Evolutionary conservation across 2,113 vertebrate species (phyloP).

Genomic region (Cnemophilus loriae): DNA sequence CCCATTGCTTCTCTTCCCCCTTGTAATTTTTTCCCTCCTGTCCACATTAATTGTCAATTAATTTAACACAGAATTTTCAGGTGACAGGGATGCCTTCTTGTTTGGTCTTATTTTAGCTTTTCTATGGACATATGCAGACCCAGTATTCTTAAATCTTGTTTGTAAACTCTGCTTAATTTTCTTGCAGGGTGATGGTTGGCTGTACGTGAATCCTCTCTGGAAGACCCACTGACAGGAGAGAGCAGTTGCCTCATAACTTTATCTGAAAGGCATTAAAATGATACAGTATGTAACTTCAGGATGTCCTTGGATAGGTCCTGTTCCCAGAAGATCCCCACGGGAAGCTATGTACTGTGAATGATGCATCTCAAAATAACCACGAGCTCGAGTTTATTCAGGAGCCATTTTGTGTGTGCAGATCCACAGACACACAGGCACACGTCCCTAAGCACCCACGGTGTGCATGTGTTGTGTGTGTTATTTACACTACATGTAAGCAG

Average conservation of each 20-base stretch:
- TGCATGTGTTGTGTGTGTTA: not conserved
- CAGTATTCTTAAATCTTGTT: not conserved
- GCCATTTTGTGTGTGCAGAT: slow-evolving; percentile 25
- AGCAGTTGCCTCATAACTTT: slow-evolving; percentile 8
- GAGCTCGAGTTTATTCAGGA: slow-evolving; percentile 32
- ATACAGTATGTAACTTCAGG: slow-evolving; percentile 47
- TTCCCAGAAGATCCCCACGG: not conserved
- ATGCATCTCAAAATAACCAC: slow-evolving; percentile 6
- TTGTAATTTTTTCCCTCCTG: not conserved
- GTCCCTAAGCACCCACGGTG: not conserved
- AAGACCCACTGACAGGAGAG: slow-evolving; percentile 78
- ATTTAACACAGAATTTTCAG: not conserved
- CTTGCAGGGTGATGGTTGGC: slow-evolving; percentile 87
- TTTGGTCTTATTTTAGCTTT: not conserved
- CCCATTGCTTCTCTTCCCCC: not conserved
- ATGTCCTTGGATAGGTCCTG: slow-evolving; percentile 16
- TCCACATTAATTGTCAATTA: not conserved
- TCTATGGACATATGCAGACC: not conserved
- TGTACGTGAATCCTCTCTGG: slow-evolving; percentile 87
- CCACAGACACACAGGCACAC: not conserved
- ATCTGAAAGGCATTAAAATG: slow-evolving; percentile 69
- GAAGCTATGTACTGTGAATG: slow-evolving; percentile 44
- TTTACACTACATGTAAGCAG: slow-evolving; percentile 24
- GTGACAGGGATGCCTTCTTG: not conserved
- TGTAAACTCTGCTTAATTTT: slow-evolving; percentile 33